Base-by-base conservation (phyloP, 2,797 vertebrate genomes). In the Aselliscus stoliczkanus region DNA sequence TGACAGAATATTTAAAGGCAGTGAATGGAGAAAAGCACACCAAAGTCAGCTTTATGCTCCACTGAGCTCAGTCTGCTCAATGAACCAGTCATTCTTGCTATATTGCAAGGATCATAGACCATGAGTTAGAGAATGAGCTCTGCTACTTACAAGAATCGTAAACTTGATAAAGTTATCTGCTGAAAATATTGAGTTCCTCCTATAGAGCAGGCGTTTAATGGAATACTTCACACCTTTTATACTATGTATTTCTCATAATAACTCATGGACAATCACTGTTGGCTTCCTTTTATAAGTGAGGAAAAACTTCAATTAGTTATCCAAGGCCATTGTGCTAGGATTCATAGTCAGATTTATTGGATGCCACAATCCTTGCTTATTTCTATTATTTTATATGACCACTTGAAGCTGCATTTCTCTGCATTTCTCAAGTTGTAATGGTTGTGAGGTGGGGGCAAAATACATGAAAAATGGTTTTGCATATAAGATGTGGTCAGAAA, bases 1-100 rank as follows among this genome's bases (percentile, higher is more conserved):
- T 94, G 91, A 93, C 27, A 91, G 27, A 90, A 65, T 72, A 88
- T 96, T 89, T 95, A 69, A 94, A 92, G 27, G 44, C 58, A 73
- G 11, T 73, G 31, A 93, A 31, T 67, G 27, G 54, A 47, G 58
- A 75, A 88, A 90, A 84, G 42, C 25, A 52, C 18, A 82, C 44
- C 25, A 20, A 72, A 90, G 54, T 56, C 79, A 81, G 14, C 18
- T 87, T 96, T 88, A 89, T 91, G 42, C 34, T 17, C 50, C 62
- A 80, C 44, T 75, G 92, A 56, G 42, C 56, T 77, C 44, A 65
- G 62, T 37, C 7, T 75, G 42, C 44, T 92, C 80, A 27, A 1
- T 60, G 76, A 93, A 79, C 54, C 72, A 34, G 67, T 81, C 39
- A 64, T 21, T 90, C 58, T 90, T 90, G 27, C 52, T 85, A 0